phyloP scores from a whole-genome alignment of 2,113 vertebrate species.

The Tetraodon nigroviridis region DNA sequence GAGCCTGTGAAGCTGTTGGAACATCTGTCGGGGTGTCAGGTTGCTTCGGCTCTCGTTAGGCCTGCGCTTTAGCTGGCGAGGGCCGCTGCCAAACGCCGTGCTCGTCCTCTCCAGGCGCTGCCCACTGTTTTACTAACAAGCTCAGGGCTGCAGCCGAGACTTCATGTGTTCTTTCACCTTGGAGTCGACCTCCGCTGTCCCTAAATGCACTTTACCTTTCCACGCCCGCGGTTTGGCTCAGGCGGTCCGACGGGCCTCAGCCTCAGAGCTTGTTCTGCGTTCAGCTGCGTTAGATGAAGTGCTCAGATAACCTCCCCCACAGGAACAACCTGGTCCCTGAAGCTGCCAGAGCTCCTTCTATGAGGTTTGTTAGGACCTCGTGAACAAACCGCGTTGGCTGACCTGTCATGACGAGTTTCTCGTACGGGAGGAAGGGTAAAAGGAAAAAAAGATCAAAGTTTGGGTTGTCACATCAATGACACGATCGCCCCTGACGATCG shows the following conservation, averaged over 20 bases:
- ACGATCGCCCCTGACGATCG: conserved; percentile 41
- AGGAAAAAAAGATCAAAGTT: conserved; percentile 46
- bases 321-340: conserved; percentile 17
- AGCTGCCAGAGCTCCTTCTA: background rate
- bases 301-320: conserved; percentile 36
- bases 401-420: conserved; percentile 6
- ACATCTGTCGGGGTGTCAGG: conserved; percentile 72
- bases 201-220: conserved; percentile 35
- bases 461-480: conserved; percentile 57
- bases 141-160: conserved; percentile 57
- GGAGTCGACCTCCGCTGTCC: conserved; percentile 35
- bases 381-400: conserved; percentile 23
- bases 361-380: conserved; percentile 9
- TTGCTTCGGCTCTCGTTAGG: conserved; percentile 61
- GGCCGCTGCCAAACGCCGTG: conserved; percentile 51
- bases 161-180: conserved; percentile 53
- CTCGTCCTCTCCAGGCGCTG: conserved; percentile 40
- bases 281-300: conserved; percentile 38
- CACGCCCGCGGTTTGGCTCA: conserved; percentile 12
- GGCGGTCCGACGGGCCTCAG: conserved; percentile 16
- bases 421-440: conserved; percentile 5
- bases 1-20: conserved; percentile 47
- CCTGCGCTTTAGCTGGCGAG: conserved; percentile 72
- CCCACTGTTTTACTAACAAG: conserved; percentile 48
- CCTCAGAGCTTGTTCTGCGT: conserved; percentile 30